These are phyloP conservation scores for Callipepla californica DNA, from an alignment of 2,113 vertebrate genomes.

Conservation along the genomic window DNA sequence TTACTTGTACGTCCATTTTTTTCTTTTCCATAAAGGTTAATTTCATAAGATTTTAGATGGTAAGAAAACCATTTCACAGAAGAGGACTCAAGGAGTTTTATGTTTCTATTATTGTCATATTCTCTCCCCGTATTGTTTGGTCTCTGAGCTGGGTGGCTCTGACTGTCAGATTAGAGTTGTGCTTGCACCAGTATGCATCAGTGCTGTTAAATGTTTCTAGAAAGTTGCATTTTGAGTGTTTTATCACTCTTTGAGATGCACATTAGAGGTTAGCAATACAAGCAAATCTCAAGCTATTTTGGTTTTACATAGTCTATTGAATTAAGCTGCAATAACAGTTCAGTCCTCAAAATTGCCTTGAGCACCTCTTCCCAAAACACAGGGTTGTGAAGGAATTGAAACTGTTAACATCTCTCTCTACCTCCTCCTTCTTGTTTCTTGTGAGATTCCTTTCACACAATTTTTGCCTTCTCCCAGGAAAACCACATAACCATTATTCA, in stretches of 20 bases:
- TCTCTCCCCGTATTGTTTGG: background rate
- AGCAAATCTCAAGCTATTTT: background rate
- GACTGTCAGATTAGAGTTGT: background rate
- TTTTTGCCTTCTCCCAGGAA: conserved; percentile 12
- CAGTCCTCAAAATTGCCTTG: background rate
- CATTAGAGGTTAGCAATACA: background rate
- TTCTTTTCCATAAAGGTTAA: background rate
- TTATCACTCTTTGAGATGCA: background rate
- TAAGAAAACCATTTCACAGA: background rate
- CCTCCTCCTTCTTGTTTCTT: background rate
- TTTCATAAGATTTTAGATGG: background rate
- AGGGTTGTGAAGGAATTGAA: background rate
- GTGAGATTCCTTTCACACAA: background rate
- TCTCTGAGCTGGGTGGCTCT: background rate
- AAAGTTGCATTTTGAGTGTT: background rate
- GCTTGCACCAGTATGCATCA: background rate
- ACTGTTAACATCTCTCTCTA: background rate
- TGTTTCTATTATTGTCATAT: background rate
- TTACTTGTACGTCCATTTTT: background rate
- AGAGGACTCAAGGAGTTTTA: background rate
- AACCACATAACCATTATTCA: background rate
- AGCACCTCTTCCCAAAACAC: background rate
- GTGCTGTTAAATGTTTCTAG: background rate
- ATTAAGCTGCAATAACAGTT: conserved; percentile 20
- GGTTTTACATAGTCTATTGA: background rate